Evolutionary conservation across 2,888 invertebrate genomes (phyloP), one percentile per base, ranked within the genome.

Genomic region (Drosophila colorata): DNA sequence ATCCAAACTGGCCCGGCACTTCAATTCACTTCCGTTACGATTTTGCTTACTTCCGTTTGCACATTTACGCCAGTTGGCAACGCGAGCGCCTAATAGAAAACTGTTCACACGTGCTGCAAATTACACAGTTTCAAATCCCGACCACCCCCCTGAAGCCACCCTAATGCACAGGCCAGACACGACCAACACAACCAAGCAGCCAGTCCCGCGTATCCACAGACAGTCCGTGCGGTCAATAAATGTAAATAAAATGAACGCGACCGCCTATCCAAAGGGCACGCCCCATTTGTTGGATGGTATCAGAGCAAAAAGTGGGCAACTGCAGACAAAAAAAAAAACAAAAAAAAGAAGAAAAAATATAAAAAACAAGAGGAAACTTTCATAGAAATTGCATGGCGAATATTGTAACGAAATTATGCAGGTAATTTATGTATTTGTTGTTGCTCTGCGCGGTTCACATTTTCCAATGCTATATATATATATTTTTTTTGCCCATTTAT

Each of bases 91-190:
- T 78, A 81, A 84, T 80, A 66, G 78, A 84, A 68, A 84, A 84
- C 68, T 68, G 68, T 78, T 78, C 86, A 86, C 76, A 86, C 87
- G 80, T 83, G 80, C 76, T 73, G 68, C 64, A 79, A 79, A 86
- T 86, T 79, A 82, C 73, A 61, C 51, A 64, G 75, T 64, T 59
- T 61, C 48, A 63, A 66, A 55, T 35, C 49, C 56, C 40, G 40
- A 28, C 64, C 57, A 52, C 8, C 43, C 74, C 37, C 28, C 28
- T 2, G 2, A 0, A 28, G n/a, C 44, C 20, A 33, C 16, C 16
- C 47, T 11, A 38, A 13, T 9, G 25, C 5, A n/a, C 49, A 40
- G 20, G 43, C 49, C 48, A 47, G 25, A 33, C 38, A 7, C 64
- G n/a, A n/a, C n/a, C n/a, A n/a, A 33, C 38, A 49, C 31, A 53